Evolutionary conservation across 2,113 vertebrate species (phyloP).

Genomic region (Chionomys nivalis): DNA sequence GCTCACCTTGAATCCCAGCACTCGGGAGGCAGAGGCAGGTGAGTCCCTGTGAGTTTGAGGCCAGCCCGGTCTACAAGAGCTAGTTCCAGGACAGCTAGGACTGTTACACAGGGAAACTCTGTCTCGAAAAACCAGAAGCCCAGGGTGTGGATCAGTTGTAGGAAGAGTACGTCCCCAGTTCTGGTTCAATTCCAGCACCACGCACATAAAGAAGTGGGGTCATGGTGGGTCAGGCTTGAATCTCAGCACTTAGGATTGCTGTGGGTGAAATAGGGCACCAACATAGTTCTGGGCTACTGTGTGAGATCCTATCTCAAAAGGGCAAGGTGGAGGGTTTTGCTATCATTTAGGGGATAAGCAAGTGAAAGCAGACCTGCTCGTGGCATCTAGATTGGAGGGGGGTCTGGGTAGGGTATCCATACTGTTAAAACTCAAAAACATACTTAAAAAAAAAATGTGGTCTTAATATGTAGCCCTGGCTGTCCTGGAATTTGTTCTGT

Average conservation of each 20-base stretch:
- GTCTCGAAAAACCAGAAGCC: not conserved
- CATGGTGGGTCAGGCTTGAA: not conserved
- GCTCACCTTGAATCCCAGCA: no score
- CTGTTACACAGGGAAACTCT: no score
- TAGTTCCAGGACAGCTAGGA: no score
- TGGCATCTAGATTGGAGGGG: not conserved
- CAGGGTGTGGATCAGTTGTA: not conserved
- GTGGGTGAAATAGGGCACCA: not conserved
- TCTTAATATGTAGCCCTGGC: not conserved
- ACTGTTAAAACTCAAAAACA: constrained; percentile 2
- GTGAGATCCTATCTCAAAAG: not conserved
- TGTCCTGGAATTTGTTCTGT: not conserved
- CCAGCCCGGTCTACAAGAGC: no score
- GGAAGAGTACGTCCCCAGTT: not conserved
- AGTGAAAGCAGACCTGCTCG: not conserved
- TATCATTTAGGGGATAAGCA: not conserved
- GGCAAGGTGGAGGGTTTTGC: not conserved
- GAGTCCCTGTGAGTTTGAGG: no score
- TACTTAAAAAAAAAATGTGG: not conserved
- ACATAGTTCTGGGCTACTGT: not conserved
- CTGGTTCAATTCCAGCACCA: no score
- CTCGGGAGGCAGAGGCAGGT: no score
- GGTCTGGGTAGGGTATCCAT: not conserved
- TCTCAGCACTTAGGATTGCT: not conserved
- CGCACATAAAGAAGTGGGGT: not conserved